These are phyloP conservation scores for Ceratitis capitata DNA, from an alignment of 1,140 invertebrate species.

Conservation along the genomic window DNA sequence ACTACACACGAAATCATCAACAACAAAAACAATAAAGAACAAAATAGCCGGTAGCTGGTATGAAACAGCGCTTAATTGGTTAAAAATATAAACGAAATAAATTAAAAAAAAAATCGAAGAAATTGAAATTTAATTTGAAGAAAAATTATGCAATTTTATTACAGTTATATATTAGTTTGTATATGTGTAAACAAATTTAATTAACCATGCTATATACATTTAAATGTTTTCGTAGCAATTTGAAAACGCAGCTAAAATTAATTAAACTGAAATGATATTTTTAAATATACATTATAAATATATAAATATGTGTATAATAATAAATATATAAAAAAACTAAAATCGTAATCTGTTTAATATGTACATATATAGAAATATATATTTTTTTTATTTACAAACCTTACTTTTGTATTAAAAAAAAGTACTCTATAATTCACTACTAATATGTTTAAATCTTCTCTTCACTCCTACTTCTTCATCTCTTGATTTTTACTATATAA, in stretches of 20 bases:
- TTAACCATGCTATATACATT: neutral
- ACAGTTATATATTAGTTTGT: neutral
- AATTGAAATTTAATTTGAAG: neutral
- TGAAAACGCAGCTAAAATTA: neutral
- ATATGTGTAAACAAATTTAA: neutral
- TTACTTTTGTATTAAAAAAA: neutral
- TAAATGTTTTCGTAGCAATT: neutral
- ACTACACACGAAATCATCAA: neutral
- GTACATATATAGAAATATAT: neutral
- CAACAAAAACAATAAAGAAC: neutral
- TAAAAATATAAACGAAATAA: neutral
- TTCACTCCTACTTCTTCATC: neutral
- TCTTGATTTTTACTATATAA: conserved; percentile 1
- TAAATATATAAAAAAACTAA: neutral
- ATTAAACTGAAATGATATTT: neutral
- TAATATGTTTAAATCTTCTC: neutral
- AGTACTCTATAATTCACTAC: neutral
- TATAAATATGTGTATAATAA: neutral
- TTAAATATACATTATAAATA: neutral
- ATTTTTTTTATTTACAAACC: neutral
- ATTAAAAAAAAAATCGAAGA: neutral
- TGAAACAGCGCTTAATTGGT: neutral
- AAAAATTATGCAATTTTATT: neutral
- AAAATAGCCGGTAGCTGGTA: neutral
- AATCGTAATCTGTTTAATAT: neutral